Evolutionary conservation across 2,797 vertebrate genomes (phyloP).

Genomic region (Sebastes matsubarae): DNA sequence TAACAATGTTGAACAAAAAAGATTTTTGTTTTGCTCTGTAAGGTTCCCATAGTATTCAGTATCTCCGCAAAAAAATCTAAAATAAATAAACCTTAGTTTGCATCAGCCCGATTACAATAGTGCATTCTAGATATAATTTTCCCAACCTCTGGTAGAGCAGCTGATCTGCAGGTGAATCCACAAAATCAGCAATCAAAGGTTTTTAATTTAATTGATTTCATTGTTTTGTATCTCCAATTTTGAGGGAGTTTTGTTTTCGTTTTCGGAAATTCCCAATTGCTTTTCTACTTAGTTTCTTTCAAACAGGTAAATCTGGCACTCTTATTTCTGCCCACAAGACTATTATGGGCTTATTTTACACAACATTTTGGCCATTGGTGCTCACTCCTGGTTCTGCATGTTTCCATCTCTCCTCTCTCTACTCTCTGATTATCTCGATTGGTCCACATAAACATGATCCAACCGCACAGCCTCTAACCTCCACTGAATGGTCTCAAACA

Average conservation of each 20-base stretch:
- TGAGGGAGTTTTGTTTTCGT: not conserved
- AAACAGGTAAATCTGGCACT: accelerated
- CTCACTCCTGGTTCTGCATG: not conserved
- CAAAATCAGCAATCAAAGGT: accelerated
- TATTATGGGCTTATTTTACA: not conserved
- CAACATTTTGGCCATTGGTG: not conserved
- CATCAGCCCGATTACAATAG: not conserved
- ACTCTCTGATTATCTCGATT: not conserved
- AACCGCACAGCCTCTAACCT: not conserved
- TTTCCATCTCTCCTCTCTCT: not conserved
- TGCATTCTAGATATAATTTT: not conserved
- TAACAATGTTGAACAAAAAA: too few species aligned
- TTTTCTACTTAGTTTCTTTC: not conserved
- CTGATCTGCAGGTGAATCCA: not conserved
- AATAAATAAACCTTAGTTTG: not conserved
- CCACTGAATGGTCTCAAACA: not conserved
- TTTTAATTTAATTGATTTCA: not conserved
- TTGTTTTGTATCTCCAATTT: not conserved
- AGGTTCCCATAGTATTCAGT: not conserved
- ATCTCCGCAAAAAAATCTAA: not conserved
- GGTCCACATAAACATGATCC: not conserved
- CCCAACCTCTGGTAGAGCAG: too few species aligned
- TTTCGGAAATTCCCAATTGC: not conserved
- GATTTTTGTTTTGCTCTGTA: too few species aligned
- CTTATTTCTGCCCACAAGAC: not conserved